phyloP scores from a whole-genome alignment of 2,113 vertebrate genomes.

The Phoenicopterus ruber region DNA sequence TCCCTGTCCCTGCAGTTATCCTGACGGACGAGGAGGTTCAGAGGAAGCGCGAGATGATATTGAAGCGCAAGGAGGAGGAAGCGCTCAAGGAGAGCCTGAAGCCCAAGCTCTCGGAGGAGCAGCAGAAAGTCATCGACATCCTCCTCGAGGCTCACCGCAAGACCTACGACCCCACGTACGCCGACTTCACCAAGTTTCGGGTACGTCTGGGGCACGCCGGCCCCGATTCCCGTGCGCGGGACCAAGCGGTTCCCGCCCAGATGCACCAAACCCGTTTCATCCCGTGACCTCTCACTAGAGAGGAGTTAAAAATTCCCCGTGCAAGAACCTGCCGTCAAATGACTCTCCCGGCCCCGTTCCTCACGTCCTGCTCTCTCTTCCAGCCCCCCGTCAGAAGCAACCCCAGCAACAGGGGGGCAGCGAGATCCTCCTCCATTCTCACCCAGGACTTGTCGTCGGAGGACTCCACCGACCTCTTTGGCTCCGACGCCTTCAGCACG shows the following conservation, averaged over 20 bases:
- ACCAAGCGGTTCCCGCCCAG: neutral
- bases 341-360: fast-evolving
- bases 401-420: conserved; percentile 53
- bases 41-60: conserved; percentile 93
- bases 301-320: neutral
- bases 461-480: conserved; percentile 80
- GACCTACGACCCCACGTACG: conserved; percentile 91
- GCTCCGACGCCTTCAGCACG: conserved; percentile 18
- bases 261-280: fast-evolving
- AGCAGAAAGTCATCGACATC: conserved; percentile 81
- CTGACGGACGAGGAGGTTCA: conserved; percentile 96
- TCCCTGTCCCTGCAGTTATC: conserved; percentile 79
- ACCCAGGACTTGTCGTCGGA: conserved; percentile 72
- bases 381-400: conserved; percentile 84
- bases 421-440: conserved; percentile 73
- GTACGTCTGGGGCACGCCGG: conserved; percentile 3
- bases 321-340: fast-evolving
- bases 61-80: conserved; percentile 93
- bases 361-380: neutral
- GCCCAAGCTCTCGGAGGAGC: conserved; percentile 87
- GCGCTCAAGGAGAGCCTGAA: conserved; percentile 81
- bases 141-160: conserved; percentile 94
- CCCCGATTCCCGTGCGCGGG: fast-evolving
- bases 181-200: conserved; percentile 90
- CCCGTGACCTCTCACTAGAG: fast-evolving